Evolutionary conservation across 2,888 invertebrate species (phyloP).

Genomic region (Darwinula stevensoni): DNA sequence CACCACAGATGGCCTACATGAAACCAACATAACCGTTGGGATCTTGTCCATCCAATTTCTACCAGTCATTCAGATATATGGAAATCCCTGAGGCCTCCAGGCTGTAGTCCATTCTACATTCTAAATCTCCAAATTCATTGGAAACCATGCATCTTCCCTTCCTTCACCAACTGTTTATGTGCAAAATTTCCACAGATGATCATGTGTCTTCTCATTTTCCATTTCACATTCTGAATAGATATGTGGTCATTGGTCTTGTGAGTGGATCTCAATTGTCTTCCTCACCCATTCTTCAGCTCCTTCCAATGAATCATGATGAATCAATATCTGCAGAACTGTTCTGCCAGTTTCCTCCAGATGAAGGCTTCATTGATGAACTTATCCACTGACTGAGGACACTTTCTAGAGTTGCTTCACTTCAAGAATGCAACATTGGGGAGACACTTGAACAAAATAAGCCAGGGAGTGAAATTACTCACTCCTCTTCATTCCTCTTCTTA

Average conservation of each 20-base stretch:
- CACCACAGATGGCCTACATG: slow-evolving; percentile 81
- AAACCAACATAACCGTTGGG: slow-evolving; percentile 68
- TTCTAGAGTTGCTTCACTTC: slow-evolving; percentile 31
- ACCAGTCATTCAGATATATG: slow-evolving; percentile 59
- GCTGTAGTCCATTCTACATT: slow-evolving; percentile 58
- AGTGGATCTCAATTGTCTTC: slow-evolving; percentile 30
- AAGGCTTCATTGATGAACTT: slow-evolving; percentile 59
- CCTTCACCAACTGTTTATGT: slow-evolving; percentile 35
- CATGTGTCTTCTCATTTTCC: slow-evolving; percentile 40
- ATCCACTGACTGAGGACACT: slow-evolving; percentile 35
- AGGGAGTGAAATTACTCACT: slow-evolving; percentile 56
- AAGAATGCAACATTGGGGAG: slow-evolving; percentile 46
- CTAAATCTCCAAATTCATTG: slow-evolving; percentile 88
- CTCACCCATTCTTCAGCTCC: slow-evolving; percentile 53
- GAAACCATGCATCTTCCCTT: slow-evolving; percentile 81
- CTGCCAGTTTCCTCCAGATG: slow-evolving; percentile 51
- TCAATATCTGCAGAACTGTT: slow-evolving; percentile 71
- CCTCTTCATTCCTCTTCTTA: slow-evolving; percentile 44
- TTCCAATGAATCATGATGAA: slow-evolving; percentile 45
- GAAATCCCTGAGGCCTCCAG: slow-evolving; percentile 40
- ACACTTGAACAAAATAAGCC: slow-evolving; percentile 71
- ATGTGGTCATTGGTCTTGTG: slow-evolving; percentile 46
- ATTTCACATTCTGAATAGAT: slow-evolving; percentile 39
- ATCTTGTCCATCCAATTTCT: slow-evolving; percentile 57
- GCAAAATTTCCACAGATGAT: slow-evolving; percentile 77